phyloP scores from a whole-genome alignment of 1,140 invertebrate species.

The Drosophila ironensis region DNA sequence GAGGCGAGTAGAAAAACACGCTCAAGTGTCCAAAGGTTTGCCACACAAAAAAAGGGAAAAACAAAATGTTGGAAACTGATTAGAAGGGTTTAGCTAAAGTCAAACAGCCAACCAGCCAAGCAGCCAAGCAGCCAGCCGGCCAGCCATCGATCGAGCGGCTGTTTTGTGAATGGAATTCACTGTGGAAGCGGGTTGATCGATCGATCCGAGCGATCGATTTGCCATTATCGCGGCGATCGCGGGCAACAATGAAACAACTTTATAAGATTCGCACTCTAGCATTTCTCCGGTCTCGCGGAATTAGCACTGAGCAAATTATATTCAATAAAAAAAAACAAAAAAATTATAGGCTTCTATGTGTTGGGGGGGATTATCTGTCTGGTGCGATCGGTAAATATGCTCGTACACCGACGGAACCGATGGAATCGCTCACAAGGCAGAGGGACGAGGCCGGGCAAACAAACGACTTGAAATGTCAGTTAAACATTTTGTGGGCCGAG shows the following conservation, averaged over 20 bases:
- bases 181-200: conserved; percentile 21
- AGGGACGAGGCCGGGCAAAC: conserved; percentile 45
- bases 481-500: conserved; percentile 38
- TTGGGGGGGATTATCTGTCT: conserved; percentile 31
- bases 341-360: background rate
- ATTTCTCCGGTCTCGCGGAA: conserved; percentile 13
- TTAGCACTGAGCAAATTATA: conserved; percentile 31
- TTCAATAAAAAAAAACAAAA: conserved; percentile 35
- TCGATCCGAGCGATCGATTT: conserved; percentile 3
- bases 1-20: conserved; percentile 22
- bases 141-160: conserved; percentile 28
- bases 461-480: conserved; percentile 59
- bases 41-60: conserved; percentile 14
- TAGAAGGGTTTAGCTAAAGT: conserved; percentile 50
- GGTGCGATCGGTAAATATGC: conserved; percentile 35
- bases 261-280: conserved; percentile 36
- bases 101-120: conserved; percentile 8
- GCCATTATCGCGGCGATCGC: conserved; percentile 39
- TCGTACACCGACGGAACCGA: background rate
- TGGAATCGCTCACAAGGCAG: background rate
- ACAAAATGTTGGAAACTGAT: conserved; percentile 31
- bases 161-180: conserved; percentile 75
- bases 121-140: conserved; percentile 7
- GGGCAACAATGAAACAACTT: conserved; percentile 62
- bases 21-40: conserved; percentile 45